Percentiles rank a stretch among this genome's conserved stretches.
phyloP scores from a whole-genome alignment of 2,888 invertebrate species.

The Pyrrhosoma nymphula region DNA sequence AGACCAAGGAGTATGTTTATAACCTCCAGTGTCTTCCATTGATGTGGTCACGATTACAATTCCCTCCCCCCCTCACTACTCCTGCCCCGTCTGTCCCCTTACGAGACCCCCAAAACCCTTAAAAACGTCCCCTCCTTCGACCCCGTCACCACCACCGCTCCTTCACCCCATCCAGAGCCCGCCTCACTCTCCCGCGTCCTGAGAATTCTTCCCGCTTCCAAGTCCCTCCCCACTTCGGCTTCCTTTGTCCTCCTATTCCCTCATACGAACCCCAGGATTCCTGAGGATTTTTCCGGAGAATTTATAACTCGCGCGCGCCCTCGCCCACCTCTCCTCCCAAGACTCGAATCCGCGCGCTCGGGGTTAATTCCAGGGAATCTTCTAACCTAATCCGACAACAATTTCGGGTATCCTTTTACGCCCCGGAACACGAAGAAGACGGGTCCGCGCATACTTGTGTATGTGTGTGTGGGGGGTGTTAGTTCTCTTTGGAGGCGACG shows the following conservation, averaged over 20 bases:
- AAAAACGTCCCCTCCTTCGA: background rate
- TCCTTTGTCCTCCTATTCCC: background rate
- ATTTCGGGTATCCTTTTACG: constrained; percentile 7
- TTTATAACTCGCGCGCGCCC: background rate
- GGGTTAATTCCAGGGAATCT: constrained; percentile 13
- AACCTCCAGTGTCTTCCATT: constrained; percentile 65
- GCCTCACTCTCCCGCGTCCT: background rate
- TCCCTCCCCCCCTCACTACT: background rate
- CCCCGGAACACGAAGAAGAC: background rate
- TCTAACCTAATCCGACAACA: background rate
- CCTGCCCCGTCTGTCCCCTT: background rate
- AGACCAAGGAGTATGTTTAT: constrained; percentile 59
- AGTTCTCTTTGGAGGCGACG: background rate
- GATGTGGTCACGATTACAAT: constrained; percentile 47
- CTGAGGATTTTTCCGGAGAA: background rate
- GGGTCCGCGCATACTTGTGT: background rate
- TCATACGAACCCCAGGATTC: no score
- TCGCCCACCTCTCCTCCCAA: background rate
- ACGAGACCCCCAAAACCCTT: background rate
- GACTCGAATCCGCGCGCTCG: background rate
- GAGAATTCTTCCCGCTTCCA: background rate
- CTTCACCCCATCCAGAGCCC: no score
- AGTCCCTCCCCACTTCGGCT: background rate
- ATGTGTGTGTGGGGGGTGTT: background rate
- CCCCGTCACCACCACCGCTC: background rate